phyloP scores from a whole-genome alignment of 2,888 invertebrate species.

The Zygaena filipendulae region DNA sequence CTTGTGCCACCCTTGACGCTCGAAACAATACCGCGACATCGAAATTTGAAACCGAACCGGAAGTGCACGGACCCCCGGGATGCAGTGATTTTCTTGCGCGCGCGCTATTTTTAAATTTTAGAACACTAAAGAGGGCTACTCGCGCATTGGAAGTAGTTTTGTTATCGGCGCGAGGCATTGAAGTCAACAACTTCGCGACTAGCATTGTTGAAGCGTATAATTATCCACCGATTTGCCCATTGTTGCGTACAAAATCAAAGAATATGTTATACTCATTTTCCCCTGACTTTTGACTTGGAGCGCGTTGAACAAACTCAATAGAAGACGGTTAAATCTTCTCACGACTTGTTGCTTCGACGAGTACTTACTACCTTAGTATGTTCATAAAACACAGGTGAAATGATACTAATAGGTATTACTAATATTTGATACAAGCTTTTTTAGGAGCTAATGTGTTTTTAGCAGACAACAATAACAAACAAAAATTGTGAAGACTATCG shows the following conservation, averaged over 20 bases:
- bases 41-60: conserved; percentile 61
- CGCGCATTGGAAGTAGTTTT: conserved; percentile 34
- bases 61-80: conserved; percentile 57
- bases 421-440: too few species aligned
- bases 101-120: conserved; percentile 33
- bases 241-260: conserved; percentile 58
- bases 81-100: conserved; percentile 58
- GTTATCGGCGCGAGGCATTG: conserved; percentile 44
- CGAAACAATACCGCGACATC: conserved; percentile 40
- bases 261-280: conserved; percentile 58
- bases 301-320: conserved; percentile 48
- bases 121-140: conserved; percentile 43
- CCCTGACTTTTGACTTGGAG: conserved; percentile 59
- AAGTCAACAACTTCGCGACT: conserved; percentile 53
- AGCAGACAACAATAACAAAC: too few species aligned
- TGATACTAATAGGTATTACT: too few species aligned
- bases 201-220: conserved; percentile 59
- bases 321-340: conserved; percentile 66
- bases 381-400: too few species aligned
- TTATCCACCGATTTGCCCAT: conserved; percentile 54
- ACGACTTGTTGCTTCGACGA: conserved; percentile 30
- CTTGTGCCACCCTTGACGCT: conserved; percentile 45
- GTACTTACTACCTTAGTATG: too few species aligned
- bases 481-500: too few species aligned
- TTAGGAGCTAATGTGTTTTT: conserved; percentile 31